Evolutionary conservation across 2,888 invertebrate species (phyloP).

Genomic region (Diploptera punctata): DNA sequence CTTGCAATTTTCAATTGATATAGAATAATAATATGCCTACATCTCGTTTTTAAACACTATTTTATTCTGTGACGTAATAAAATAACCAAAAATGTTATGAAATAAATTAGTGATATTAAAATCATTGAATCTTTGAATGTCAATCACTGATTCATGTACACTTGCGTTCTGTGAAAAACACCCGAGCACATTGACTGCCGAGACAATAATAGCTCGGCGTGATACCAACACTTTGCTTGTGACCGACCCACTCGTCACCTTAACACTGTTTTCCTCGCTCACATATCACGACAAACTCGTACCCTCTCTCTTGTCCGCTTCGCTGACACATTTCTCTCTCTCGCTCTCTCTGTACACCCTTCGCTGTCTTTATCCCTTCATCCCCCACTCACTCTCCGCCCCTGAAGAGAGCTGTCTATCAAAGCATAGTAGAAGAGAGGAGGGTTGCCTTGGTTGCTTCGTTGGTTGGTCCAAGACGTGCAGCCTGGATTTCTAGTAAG

Average conservation of each 20-base stretch:
- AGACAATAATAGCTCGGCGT: too few species aligned
- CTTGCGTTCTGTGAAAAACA: neutral
- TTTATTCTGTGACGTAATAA: too few species aligned
- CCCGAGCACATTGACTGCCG: neutral
- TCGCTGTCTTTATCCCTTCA: conserved; percentile 20
- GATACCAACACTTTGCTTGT: too few species aligned
- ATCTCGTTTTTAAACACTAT: too few species aligned
- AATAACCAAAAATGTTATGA: too few species aligned
- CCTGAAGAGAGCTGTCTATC: conserved; percentile 29
- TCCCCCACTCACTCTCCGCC: conserved; percentile 8
- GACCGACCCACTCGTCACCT: conserved; percentile 7
- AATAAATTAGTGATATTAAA: too few species aligned
- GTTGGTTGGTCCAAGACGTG: conserved; percentile 13
- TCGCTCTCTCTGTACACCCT: neutral
- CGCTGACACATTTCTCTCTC: conserved; percentile 3
- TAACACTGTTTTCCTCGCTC: conserved; percentile 18
- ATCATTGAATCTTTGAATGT: too few species aligned
- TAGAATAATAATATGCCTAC: too few species aligned
- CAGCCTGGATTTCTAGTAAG: neutral
- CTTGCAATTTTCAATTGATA: too few species aligned
- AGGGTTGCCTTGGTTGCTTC: neutral
- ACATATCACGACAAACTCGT: conserved; percentile 18
- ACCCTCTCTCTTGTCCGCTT: conserved; percentile 21
- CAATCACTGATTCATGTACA: neutral
- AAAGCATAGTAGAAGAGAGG: neutral